phyloP scores from a whole-genome alignment of 1,140 invertebrate species.

The Cylas formicarius region DNA sequence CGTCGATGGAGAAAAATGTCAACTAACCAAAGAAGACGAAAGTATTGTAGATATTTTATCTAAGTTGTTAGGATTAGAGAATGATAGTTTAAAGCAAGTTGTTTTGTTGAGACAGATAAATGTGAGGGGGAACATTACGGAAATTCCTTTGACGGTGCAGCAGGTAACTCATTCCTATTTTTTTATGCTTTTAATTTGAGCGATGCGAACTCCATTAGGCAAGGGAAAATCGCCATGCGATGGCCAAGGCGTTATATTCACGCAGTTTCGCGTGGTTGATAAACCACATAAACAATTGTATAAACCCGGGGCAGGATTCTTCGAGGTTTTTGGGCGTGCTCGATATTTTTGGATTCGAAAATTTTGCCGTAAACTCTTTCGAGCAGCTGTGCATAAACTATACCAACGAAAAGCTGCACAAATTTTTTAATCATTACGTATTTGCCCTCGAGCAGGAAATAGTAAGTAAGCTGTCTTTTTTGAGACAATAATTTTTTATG shows the following conservation, averaged over 20 bases:
- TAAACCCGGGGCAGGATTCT: conserved; percentile 74
- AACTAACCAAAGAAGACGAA: conserved; percentile 64
- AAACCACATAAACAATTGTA: conserved; percentile 86
- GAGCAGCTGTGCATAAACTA: conserved; percentile 98
- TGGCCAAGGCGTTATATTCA: conserved; percentile 88
- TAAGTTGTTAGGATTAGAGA: conserved; percentile 68
- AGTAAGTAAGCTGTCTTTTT: conserved; percentile 54
- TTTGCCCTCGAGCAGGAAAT: conserved; percentile 89
- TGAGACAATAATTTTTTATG: conserved; percentile 8
- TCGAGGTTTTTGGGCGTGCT: conserved; percentile 83
- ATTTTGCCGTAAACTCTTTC: conserved; percentile 89
- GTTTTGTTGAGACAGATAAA: conserved; percentile 87
- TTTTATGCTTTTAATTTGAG: no score
- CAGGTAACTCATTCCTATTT: conserved; percentile 50
- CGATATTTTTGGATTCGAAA: conserved; percentile 97
- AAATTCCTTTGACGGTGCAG: conserved; percentile 85
- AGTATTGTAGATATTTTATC: conserved; percentile 72
- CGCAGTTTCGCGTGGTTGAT: conserved; percentile 89
- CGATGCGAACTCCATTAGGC: no score
- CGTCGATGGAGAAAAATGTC: conserved; percentile 85
- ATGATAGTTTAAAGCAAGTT: conserved; percentile 69
- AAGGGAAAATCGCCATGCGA: conserved; percentile 78
- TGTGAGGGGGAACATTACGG: conserved; percentile 89
- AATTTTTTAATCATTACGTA: conserved; percentile 97
- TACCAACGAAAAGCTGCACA: conserved; percentile 96